Base-by-base conservation (phyloP, 2,113 vertebrate species). In the Alligator mississippiensis region DNA sequence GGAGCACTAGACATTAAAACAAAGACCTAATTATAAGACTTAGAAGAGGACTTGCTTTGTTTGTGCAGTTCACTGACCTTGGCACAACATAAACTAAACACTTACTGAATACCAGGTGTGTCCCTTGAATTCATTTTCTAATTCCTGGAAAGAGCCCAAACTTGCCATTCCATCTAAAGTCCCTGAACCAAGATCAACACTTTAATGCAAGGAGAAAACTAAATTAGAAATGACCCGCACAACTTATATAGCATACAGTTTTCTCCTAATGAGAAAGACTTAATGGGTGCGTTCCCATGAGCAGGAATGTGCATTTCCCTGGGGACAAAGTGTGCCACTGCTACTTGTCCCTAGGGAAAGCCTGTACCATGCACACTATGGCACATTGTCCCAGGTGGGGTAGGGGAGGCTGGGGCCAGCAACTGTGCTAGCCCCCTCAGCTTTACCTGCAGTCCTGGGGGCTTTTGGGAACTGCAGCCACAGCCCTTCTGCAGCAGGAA, bases 141-240 rank as follows among this genome's bases (percentile, higher is more conserved):
- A 63, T 88, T 70, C 30, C 78, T 95, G 90, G 86, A 95, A 74
- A 57, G 17, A 5, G 5, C 82, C 60, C 72, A 94, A 78, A 58
- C 72, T 70, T 74, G 64, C 70, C 77, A 59, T 79, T 85, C 77
- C 70, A 77, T 66, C 87, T 84, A 82, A 78, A 85, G 77, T 81
- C 84, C 82, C 88, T 91, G 82, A 80, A 84, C 70, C 81, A 93
- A 87, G 80, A 25, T 63, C 60, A 90, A 86, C 74, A 55, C 16
- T 24, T 57, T 27, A 61, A 85, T 38, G 84, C 5, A 63, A 5
- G 38, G 2, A 38, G 61, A 76, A 89, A 83, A 63, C 61, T 9
- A 47, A 5, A 22, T 72, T 16, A 11, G 4, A 80, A 8, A 38
- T 34, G 24, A 59, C 3, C 5, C 13, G 27, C 74, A 58, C 24